These are phyloP conservation scores for Chelonia mydas DNA, from an alignment of 2,797 vertebrate genomes.

Conservation along the genomic window DNA sequence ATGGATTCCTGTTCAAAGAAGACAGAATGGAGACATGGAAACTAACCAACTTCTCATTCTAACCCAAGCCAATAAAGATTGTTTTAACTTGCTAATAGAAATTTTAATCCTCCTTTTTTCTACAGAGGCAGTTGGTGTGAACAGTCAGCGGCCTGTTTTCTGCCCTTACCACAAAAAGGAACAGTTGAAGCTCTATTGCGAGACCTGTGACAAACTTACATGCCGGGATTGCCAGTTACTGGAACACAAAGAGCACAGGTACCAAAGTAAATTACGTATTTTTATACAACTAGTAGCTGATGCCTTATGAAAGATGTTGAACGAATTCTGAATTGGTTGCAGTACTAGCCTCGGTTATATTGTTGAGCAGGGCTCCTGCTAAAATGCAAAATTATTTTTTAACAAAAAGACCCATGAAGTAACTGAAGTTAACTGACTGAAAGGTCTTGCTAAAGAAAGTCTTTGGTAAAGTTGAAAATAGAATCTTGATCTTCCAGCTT, in stretches of 20 bases:
- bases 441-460: background rate
- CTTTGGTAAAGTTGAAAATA: background rate
- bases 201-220: constrained; percentile 97
- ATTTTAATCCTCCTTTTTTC: constrained; percentile 41
- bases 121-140: constrained; percentile 90
- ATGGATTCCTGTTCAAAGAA: background rate
- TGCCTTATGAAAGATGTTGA: background rate
- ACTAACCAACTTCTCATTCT: background rate
- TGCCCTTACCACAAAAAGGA: constrained; percentile 98
- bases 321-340: background rate
- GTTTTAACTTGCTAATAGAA: background rate
- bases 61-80: background rate
- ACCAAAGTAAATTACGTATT: background rate
- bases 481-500: background rate
- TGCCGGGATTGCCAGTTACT: constrained; percentile 97
- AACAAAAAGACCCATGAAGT: background rate
- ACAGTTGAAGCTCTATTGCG: constrained; percentile 96
- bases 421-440: background rate
- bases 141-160: constrained; percentile 93
- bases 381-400: background rate
- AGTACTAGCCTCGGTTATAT: background rate
- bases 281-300: background rate
- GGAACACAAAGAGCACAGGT: constrained; percentile 99
- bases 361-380: background rate
- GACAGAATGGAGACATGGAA: background rate